phyloP scores from a whole-genome alignment of 2,888 invertebrate genomes.

The Nyleta sp. region DNA sequence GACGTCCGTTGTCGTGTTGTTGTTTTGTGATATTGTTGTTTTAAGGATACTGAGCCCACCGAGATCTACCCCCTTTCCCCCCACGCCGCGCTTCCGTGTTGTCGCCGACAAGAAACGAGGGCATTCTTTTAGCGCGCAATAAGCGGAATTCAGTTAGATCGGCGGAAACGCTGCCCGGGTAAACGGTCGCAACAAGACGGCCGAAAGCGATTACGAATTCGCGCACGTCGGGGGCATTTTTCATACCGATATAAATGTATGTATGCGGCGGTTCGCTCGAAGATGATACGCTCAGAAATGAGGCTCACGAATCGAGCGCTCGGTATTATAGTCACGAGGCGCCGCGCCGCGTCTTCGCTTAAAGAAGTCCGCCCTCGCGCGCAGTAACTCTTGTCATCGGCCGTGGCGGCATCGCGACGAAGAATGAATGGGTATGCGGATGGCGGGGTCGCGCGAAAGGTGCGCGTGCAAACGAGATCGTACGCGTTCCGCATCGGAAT shows the following conservation, averaged over 20 bases:
- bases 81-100: too few relatives aligned
- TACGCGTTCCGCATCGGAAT: constrained; percentile 76
- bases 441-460: constrained; percentile 55
- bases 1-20: too few relatives aligned
- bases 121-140: not conserved
- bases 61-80: too few relatives aligned
- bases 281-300: constrained; percentile 59
- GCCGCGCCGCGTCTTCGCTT: constrained; percentile 55
- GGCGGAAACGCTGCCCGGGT: constrained; percentile 16
- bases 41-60: constrained; percentile 71
- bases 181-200: constrained; percentile 30
- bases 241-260: constrained; percentile 56
- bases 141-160: constrained; percentile 37
- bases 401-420: constrained; percentile 50
- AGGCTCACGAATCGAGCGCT: constrained; percentile 46
- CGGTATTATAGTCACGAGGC: constrained; percentile 63
- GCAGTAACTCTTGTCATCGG: constrained; percentile 65
- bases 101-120: not conserved
- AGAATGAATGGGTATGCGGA: constrained; percentile 61
- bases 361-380: constrained; percentile 50
- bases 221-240: constrained; percentile 53
- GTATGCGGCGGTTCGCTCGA: constrained; percentile 44
- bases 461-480: constrained; percentile 63
- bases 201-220: constrained; percentile 43
- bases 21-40: too few relatives aligned